These are phyloP conservation scores for Galeruca laticollis DNA, from an alignment of 2,888 invertebrate species.

Conservation along the genomic window DNA sequence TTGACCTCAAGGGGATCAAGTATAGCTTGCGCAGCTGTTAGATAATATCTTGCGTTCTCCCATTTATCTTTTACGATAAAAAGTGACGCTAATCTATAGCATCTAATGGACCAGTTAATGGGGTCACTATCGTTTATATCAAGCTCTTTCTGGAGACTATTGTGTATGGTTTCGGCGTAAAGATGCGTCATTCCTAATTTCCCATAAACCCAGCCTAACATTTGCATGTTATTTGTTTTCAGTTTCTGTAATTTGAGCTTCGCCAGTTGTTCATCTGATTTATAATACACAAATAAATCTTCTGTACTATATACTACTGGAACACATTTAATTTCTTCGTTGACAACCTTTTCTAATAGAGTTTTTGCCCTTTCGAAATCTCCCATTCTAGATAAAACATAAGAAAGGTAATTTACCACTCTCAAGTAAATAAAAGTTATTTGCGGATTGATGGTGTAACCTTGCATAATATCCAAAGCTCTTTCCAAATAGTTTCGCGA, in stretches of 20 bases:
- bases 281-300: constrained; percentile 67
- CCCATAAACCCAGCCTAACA: constrained; percentile 73
- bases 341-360: constrained; percentile 69
- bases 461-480: constrained; percentile 56
- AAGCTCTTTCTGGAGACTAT: constrained; percentile 70
- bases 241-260: constrained; percentile 67
- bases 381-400: constrained; percentile 70
- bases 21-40: constrained; percentile 73
- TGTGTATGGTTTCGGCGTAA: constrained; percentile 71
- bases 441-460: constrained; percentile 53
- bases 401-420: constrained; percentile 72
- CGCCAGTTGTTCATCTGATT: constrained; percentile 58
- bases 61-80: constrained; percentile 67
- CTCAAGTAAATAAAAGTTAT: constrained; percentile 69
- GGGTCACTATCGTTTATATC: constrained; percentile 72
- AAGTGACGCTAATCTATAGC: constrained; percentile 67
- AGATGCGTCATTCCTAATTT: constrained; percentile 69
- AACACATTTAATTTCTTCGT: constrained; percentile 50
- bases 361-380: constrained; percentile 67
- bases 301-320: constrained; percentile 66
- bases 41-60: constrained; percentile 71
- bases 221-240: constrained; percentile 73
- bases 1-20: constrained; percentile 70
- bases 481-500: constrained; percentile 57
- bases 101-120: constrained; percentile 71